Conservation (phyloP, 2,888 invertebrate species). For the Pheosia gnoma region DNA sequence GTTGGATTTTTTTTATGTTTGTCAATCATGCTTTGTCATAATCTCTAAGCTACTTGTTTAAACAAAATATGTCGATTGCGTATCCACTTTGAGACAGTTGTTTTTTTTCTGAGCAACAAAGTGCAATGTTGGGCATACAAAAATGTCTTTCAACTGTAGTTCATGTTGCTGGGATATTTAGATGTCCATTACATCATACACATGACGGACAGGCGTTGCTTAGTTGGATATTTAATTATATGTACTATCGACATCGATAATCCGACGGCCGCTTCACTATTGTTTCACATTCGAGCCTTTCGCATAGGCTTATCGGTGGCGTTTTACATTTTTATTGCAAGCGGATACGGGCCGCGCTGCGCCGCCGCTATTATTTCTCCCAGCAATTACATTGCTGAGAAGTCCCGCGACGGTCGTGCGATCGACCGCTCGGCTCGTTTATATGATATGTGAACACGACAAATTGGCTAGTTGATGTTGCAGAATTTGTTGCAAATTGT, state of each 20-base stretch:
- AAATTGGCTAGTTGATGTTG: neutral
- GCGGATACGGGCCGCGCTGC: constrained; percentile 79
- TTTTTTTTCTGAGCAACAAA: too few relatives aligned
- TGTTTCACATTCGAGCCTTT: constrained; percentile 74
- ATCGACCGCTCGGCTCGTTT: constrained; percentile 34
- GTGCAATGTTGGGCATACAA: too few relatives aligned
- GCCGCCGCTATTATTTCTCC: constrained; percentile 80
- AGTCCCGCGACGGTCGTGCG: constrained; percentile 48
- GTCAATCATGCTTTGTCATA: too few relatives aligned
- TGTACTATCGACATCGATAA: constrained; percentile 34
- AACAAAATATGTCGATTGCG: too few relatives aligned
- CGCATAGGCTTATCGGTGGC: constrained; percentile 79
- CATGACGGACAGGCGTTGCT: neutral
- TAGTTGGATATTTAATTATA: too few relatives aligned
- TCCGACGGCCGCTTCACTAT: constrained; percentile 46
- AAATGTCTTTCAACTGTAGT: too few relatives aligned
- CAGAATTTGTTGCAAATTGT: neutral
- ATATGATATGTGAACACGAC: constrained; percentile 1
- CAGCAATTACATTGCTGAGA: constrained; percentile 79
- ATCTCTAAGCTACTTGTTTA: too few relatives aligned
- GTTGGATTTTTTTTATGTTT: too few relatives aligned
- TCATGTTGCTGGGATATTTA: too few relatives aligned
- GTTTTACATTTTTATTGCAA: constrained; percentile 84
- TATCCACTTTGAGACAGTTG: too few relatives aligned
- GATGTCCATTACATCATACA: too few relatives aligned